Base-by-base conservation (phyloP, 2,113 vertebrate species). In the Nicator chloris region DNA sequence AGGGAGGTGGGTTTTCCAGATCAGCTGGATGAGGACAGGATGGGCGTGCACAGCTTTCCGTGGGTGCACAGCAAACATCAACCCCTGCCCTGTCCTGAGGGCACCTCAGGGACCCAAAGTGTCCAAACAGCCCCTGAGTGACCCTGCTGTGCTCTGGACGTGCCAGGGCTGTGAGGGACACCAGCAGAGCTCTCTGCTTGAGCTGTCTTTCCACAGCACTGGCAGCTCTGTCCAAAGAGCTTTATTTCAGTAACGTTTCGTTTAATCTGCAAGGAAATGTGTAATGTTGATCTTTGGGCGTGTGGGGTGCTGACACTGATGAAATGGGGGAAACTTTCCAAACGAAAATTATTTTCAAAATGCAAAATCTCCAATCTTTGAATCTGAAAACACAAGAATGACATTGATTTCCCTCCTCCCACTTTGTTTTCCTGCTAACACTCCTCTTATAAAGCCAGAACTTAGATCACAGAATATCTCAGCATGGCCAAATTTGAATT, bases 41-140 rank as follows among this genome's bases (percentile, higher is more conserved):
- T 8, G 16, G 40, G 26, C 0, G 0, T 5, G 24, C 37, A 27
- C n/a, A 68, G 23, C 19, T 26, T 7, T 14, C 42, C 13, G 19
- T 7, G 63, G 71, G 18, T 30, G 40, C 54, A 56, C 5, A 33
- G 24, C 37, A 35, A 56, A 27, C 27, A 22, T 13, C 64, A 70
- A 28, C 23, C 39, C 63, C 47, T 35, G 23, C 3, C 28, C 60
- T 6, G 21, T 26, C 35, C 68, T 39, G 40, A 56, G 39, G 40
- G 35, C 39, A 24, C 42, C 35, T 54, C 61, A 33, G 1, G 6
- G 22, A n/a, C 39, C 20, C 3, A 3, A 45, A 24, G 3, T 16
- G 40, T 8, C 40, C 26, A 7, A 15, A 5, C 13, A 59, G 61
- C 3, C 11, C 27, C 26, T 27, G 1, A 49, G 4, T 17, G 23